Evolutionary conservation across 1,140 invertebrate species (phyloP), one percentile per base, ranked within the genome.

Genomic region (Steinernema khuongi): DNA sequence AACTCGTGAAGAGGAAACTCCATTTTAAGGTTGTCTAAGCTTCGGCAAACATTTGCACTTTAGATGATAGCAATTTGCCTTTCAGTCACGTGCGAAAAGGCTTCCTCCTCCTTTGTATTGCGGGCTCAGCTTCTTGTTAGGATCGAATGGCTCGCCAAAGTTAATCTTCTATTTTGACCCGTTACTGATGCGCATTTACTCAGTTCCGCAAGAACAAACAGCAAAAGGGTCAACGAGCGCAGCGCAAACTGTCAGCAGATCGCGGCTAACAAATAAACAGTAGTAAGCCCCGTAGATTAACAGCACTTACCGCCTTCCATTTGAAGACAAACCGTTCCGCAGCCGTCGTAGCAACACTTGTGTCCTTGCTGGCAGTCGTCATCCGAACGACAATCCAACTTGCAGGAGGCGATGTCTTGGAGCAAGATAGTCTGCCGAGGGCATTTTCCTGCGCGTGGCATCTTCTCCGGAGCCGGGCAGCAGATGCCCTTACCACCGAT

Each of bases 291-390:
- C 4, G 22, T 2, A 60, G 50, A 60, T 60, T 60, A 60, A n/a
- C 26, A 22, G 50, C 50, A 60, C 50, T 60, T 22, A 60, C 50
- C 50, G 14, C 50, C 50, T 60, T 60, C 50, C 31, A 79, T 70
- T 14, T 60, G 31, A 31, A 79, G 11, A 67, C 79, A 79, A 4
- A 19, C 31, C n/a, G 77, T 77, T 17, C 73, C 79, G 43, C 79
- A 81, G 36, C 74, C 79, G 74, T 81, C 81, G 72, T 78, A 81
- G 60, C 80, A 81, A 69, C 80, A 81, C 43, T 81, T 81, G 31
- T 75, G 67, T 31, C 75, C 30, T 4, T 32, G 19, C 26, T 29
- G 30, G 66, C 79, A 81, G 29, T 81, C 79, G 36, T 78, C 77
- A 72, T 80, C 79, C 19, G 71, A 67, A 67, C 71, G 70, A 68